Evolutionary conservation across 2,888 invertebrate species (phyloP), one percentile per base, ranked within the genome.

Genomic region (Tachina grossa): DNA sequence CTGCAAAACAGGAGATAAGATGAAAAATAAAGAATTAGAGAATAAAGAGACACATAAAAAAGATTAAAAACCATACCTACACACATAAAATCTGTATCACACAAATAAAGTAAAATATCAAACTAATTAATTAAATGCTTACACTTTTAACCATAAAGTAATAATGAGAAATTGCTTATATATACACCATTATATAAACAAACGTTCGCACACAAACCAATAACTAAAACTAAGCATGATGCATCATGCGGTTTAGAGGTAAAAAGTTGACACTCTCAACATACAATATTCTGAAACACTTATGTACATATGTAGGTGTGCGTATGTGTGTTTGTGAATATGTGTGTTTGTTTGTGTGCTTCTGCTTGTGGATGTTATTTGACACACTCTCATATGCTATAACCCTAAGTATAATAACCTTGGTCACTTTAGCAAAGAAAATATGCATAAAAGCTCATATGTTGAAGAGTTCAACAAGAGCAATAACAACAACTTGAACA

Each of bases 51-150:
- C 11, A 68, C 47, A 31, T 31, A 31, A 59, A 45, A 68, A 41
- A 74, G 22, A 80, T 57, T 51, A 57, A 61, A 66, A 69, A 13
- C 53, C 68, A 69, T 55, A 76, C 47, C n/a, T n/a, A n/a, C 68
- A 69, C 57, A 76, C 61, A 69, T 57, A 76, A n/a, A 81, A 72
- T 66, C 31, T 53, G 19, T 65, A 55, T 22, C 63, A 76, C 16
- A 77, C 41, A 77, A 77, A 59, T 72, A 77, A 82, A 79, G 65
- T 51, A 66, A 57, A 69, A 47, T 75, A 82, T 82, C 75, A 82
- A 85, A 79, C 75, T 82, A 85, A 85, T 85, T 85, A 85, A 78
- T 85, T 85, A 85, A 85, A 82, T 85, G 85, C 85, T 75, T 85
- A 75, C 57, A 79, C 69, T 74, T 75, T 82, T 74, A 82, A 82